Evolutionary conservation across 2,113 vertebrate species (phyloP).

Genomic region (Pardalotus punctatus): DNA sequence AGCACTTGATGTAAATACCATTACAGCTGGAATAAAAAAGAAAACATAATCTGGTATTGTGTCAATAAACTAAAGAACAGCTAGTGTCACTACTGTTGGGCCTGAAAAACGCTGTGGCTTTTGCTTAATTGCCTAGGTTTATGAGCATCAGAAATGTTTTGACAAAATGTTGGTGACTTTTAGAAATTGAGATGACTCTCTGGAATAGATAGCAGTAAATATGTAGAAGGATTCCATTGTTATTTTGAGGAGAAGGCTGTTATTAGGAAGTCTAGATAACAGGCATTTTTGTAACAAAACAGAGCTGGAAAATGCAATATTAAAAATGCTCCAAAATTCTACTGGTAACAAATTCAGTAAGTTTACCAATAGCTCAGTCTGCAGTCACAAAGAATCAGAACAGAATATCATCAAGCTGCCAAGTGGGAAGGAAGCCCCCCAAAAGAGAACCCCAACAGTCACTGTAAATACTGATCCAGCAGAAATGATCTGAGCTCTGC

Average conservation of each 20-base stretch:
- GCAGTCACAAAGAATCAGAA: not conserved
- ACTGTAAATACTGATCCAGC: not conserved
- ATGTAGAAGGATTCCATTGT: not conserved
- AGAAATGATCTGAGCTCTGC: not conserved
- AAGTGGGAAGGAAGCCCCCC: not conserved
- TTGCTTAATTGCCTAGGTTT: not conserved
- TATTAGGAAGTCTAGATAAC: not conserved
- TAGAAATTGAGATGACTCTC: not conserved
- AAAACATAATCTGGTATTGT: rapidly evolving
- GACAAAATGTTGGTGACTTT: not conserved
- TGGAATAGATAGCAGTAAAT: not conserved
- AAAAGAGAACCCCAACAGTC: not conserved
- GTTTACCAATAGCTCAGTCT: not conserved
- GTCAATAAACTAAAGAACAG: not conserved
- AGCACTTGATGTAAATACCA: not conserved
- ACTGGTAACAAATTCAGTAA: no score
- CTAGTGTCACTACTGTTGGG: not conserved
- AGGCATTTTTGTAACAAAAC: not conserved
- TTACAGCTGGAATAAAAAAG: not conserved
- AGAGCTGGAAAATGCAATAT: not conserved
- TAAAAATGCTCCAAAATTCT: not conserved
- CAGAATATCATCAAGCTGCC: not conserved
- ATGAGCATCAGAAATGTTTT: not conserved
- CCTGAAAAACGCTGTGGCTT: not conserved
- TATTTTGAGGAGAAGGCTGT: not conserved